Conservation (phyloP, 2,113 vertebrate genomes). For the Pipa parva region DNA sequence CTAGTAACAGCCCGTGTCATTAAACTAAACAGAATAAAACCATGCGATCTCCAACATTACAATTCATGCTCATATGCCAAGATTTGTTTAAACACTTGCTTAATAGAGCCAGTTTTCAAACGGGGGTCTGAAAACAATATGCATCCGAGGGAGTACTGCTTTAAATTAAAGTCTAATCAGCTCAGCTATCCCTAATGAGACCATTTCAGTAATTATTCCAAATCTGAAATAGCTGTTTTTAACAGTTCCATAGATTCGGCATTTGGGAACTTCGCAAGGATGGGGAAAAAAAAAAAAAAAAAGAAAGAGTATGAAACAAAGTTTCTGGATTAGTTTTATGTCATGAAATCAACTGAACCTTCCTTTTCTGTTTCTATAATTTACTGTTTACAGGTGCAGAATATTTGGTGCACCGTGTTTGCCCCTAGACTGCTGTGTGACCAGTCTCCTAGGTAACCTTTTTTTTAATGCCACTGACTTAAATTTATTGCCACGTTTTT, state of each 20-base stretch:
- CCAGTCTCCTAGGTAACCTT: conserved; percentile 71
- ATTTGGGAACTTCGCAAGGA: too few species aligned
- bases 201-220: background rate
- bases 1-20: background rate
- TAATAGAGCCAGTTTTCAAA: background rate
- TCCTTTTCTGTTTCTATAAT: too few species aligned
- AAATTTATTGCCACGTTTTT: conserved; percentile 57
- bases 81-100: background rate
- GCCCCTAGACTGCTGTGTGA: conserved; percentile 45
- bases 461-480: conserved; percentile 57
- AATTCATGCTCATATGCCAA: background rate
- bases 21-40: background rate
- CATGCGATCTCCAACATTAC: background rate
- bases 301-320: too few species aligned
- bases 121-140: background rate
- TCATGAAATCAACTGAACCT: too few species aligned
- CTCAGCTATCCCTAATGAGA: background rate
- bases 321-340: too few species aligned
- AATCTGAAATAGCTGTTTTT: too few species aligned
- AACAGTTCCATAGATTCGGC: too few species aligned
- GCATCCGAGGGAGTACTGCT: background rate
- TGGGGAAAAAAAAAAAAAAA: too few species aligned
- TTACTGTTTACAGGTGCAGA: conserved; percentile 52
- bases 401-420: conserved; percentile 43
- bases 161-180: background rate